Percentiles rank a stretch among this genome's conserved stretches.
These are phyloP conservation scores for Eupithecia subfuscata DNA, from an alignment of 2,888 invertebrate genomes.

Conservation along the genomic window DNA sequence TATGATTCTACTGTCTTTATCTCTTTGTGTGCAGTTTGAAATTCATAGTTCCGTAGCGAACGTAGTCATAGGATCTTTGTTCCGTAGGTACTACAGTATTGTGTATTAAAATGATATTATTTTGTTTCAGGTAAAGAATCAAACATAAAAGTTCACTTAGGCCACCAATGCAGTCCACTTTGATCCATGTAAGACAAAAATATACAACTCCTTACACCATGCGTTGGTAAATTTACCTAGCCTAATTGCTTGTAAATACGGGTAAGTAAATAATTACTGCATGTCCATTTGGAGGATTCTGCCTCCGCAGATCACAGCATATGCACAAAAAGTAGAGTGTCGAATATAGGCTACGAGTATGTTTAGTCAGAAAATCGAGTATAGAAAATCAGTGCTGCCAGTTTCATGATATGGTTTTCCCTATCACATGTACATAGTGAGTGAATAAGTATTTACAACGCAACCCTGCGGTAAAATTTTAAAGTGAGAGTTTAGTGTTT, in stretches of 20 bases:
- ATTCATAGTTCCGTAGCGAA: too few relatives aligned
- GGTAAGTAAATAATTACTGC: background rate
- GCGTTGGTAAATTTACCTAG: background rate
- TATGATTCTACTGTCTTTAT: background rate
- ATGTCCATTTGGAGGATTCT: background rate
- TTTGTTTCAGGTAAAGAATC: background rate
- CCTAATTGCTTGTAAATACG: background rate
- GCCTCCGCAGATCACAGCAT: background rate
- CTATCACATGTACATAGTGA: too few relatives aligned
- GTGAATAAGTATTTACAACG: too few relatives aligned
- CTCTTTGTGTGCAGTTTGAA: background rate
- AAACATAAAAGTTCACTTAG: background rate
- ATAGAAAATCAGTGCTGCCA: too few relatives aligned
- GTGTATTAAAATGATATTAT: background rate
- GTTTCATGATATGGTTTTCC: too few relatives aligned
- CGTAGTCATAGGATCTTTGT: too few relatives aligned
- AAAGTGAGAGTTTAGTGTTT: too few relatives aligned
- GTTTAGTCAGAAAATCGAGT: too few relatives aligned
- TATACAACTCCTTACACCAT: background rate
- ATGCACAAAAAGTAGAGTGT: background rate
- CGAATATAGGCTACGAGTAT: background rate
- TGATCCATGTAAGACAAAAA: background rate
- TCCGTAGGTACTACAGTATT: background rate
- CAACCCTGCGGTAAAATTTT: too few relatives aligned
- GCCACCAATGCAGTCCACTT: background rate